Base-by-base conservation (phyloP, 2,797 vertebrate species). In the Anguilla anguilla region DNA sequence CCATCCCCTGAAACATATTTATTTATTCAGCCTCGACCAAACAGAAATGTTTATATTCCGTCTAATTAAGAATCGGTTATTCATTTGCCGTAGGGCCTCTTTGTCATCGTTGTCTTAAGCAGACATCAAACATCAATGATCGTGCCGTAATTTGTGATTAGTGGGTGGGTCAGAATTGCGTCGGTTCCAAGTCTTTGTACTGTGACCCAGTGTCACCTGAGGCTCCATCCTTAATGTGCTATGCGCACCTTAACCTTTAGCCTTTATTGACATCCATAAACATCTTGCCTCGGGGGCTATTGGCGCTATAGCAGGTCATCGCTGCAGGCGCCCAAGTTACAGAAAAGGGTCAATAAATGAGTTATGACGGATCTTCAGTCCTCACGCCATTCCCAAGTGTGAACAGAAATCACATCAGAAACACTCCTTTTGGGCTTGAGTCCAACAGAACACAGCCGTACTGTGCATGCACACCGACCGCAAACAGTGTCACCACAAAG, bases 81-180 rank as follows among this genome's bases (percentile, higher is more conserved):
- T 46, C 7, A 10, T 49, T 51, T 22, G 43, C 25, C 19, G 4
- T 5, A 25, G 77, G 77, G 77, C 17, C 79, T 7, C 43, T 46
- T 46, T 51, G 19, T 82, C 79, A 49, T 25, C 51, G 46, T 19
- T 82, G 22, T 51, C 0, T 46, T 43, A 5, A 81, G 79, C 43
- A 49, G 13, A 6, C 46, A 22, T 82, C 43, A n/a, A 82, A 82
- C 83, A 87, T 39, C 85, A 35, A 43, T 31, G 39, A 84, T 74
- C 83, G 57, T 81, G 86, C 77, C 85, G 74, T 90, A 87, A 89
- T 90, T 89, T 88, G 89, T 86, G 91, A 90, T 89, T 90, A 84
- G 87, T 90, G 88, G 87, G 89, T 87, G 90, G 89, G 87, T 89
- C 84, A 59, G 83, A 74, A 89, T 87, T 88, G 22, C 49, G n/a